Conservation (phyloP, 2,888 invertebrate species). For the Allolobophora icterica region DNA sequence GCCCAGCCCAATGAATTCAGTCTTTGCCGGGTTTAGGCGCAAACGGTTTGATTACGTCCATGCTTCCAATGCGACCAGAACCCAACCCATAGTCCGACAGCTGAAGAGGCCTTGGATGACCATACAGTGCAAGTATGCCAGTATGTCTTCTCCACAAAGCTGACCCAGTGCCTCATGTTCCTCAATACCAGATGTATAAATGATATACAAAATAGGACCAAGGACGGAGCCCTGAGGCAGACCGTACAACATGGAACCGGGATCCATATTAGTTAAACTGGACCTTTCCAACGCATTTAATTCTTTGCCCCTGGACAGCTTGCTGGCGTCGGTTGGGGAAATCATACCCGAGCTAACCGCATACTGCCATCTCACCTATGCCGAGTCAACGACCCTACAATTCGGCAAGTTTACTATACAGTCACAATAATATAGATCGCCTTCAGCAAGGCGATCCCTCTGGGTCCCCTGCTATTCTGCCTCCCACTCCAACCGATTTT, state of each 20-base stretch:
- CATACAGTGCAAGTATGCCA: no score
- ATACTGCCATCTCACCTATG: background rate
- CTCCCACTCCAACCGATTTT: background rate
- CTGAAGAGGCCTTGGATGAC: no score
- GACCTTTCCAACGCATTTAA: slow-evolving; percentile 27
- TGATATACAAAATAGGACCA: no score
- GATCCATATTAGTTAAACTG: background rate
- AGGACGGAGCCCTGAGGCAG: no score
- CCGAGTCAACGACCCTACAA: background rate
- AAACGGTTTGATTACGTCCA: no score
- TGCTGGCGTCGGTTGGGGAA: background rate
- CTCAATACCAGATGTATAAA: no score
- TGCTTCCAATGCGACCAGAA: no score
- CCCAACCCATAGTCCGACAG: no score
- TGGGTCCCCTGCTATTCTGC: slow-evolving; percentile 29
- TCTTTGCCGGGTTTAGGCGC: no score
- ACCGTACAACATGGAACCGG: background rate
- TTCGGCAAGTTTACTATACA: background rate
- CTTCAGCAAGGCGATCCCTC: slow-evolving; percentile 27
- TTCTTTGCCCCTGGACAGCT: background rate
- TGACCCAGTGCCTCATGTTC: no score
- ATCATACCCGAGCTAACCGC: background rate
- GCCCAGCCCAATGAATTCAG: no score
- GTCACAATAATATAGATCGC: background rate
- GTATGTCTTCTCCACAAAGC: no score